Evolutionary conservation across 2,113 vertebrate species (phyloP).

Genomic region (Phylloscopus trochilus): DNA sequence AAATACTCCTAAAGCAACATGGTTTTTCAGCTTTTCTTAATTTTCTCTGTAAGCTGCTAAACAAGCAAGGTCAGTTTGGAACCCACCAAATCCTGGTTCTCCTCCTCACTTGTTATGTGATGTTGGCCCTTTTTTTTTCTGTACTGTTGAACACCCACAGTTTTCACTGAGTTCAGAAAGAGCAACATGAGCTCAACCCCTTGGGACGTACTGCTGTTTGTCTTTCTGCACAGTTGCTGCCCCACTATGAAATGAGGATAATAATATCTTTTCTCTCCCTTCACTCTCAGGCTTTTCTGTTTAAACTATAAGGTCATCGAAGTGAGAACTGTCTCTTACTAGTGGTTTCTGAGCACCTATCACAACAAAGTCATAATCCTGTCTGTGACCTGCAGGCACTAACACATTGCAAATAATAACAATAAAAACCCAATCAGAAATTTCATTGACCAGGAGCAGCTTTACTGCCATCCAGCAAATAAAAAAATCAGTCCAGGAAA

Average conservation of each 20-base stretch:
- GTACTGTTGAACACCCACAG: not conserved
- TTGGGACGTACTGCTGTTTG: not conserved
- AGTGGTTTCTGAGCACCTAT: not conserved
- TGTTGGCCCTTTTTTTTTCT: not conserved
- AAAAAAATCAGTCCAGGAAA: not conserved
- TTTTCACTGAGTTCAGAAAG: not conserved
- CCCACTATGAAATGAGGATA: not conserved
- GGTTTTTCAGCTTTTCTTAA: not conserved
- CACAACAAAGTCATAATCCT: constrained; percentile 29
- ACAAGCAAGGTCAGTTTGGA: not conserved
- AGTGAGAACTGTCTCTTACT: not conserved
- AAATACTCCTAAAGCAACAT: not conserved
- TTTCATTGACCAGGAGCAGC: constrained; percentile 21
- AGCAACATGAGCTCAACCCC: not conserved
- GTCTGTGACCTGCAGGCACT: constrained; percentile 33
- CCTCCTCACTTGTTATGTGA: not conserved
- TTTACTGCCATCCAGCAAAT: constrained; percentile 24
- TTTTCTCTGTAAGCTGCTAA: not conserved
- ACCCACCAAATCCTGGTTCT: not conserved
- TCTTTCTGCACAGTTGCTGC: not conserved
- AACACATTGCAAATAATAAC: constrained; percentile 32
- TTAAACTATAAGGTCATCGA: not conserved
- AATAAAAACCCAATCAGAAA: constrained; percentile 44
- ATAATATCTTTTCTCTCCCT: not conserved
- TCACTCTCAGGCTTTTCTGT: not conserved